Percentiles rank a stretch among this genome's conserved stretches.
Conservation (phyloP, 1,140 invertebrate species). For the Dysdera silvatica region DNA sequence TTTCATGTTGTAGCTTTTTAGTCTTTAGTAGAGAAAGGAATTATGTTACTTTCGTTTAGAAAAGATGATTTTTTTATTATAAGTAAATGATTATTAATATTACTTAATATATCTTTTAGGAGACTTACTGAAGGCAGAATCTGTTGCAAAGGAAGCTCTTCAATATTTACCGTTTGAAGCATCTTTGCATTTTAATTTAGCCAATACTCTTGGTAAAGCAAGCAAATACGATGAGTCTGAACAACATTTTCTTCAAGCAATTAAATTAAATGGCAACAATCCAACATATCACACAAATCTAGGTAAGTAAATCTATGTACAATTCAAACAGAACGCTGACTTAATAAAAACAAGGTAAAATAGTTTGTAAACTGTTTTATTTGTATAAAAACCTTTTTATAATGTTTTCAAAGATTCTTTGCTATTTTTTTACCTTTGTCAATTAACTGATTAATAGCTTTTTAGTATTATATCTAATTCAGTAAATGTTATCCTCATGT, state of each 20-base stretch:
- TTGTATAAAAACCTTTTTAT: not conserved
- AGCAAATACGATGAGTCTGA: constrained; percentile 69
- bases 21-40: no score
- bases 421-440: not conserved
- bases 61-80: no score
- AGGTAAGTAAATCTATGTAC: constrained; percentile 57
- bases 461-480: not conserved
- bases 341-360: constrained; percentile 9
- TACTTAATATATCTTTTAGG: constrained; percentile 49
- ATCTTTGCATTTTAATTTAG: constrained; percentile 73
- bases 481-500: no score
- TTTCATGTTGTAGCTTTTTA: no score
- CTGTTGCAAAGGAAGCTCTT: constrained; percentile 60
- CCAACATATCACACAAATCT: constrained; percentile 75
- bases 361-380: constrained; percentile 3
- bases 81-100: no score
- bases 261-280: constrained; percentile 58
- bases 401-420: not conserved
- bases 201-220: constrained; percentile 77
- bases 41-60: no score
- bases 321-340: constrained; percentile 3
- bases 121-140: constrained; percentile 58
- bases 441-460: not conserved
- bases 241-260: constrained; percentile 65
- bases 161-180: constrained; percentile 59